Evolutionary conservation across 2,888 invertebrate genomes (phyloP).

Genomic region (Thysanoteuthis rhombus): DNA sequence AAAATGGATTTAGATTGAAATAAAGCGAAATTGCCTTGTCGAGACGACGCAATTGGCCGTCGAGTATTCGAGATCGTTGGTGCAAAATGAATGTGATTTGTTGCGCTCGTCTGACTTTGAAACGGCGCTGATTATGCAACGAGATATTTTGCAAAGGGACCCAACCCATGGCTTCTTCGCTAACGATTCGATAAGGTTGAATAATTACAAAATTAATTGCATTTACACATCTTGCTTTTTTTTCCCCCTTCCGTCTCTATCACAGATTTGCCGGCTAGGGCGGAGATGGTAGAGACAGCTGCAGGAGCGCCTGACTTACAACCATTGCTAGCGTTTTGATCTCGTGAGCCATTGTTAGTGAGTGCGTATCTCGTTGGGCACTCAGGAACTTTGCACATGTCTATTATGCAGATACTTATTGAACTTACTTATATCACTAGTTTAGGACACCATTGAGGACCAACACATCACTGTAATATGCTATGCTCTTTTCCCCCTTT

Average conservation of each 20-base stretch:
- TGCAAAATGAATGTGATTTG: slow-evolving; percentile 12
- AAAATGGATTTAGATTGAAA: not conserved
- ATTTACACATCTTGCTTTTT: not conserved
- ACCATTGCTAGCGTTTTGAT: not conserved
- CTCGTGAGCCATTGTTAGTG: not conserved
- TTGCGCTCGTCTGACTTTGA: not conserved
- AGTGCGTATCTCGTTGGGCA: not conserved
- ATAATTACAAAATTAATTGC: not conserved
- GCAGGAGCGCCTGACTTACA: not conserved
- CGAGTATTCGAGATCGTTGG: not conserved
- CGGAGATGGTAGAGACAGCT: not conserved
- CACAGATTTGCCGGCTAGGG: too few relatives aligned
- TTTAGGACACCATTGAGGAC: too few relatives aligned
- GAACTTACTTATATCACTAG: too few relatives aligned
- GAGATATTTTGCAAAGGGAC: not conserved
- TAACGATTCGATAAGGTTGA: not conserved
- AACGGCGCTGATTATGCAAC: not conserved
- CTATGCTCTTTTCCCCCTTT: too few relatives aligned
- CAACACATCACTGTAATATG: too few relatives aligned
- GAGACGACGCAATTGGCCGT: not conserved
- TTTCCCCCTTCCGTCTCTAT: not conserved
- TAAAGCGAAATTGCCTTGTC: not conserved
- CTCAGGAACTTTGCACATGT: not conserved
- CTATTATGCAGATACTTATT: not conserved
- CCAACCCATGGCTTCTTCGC: not conserved